Evolutionary conservation across 2,113 vertebrate species (phyloP).

Genomic region (Odocoileus virginianus): DNA sequence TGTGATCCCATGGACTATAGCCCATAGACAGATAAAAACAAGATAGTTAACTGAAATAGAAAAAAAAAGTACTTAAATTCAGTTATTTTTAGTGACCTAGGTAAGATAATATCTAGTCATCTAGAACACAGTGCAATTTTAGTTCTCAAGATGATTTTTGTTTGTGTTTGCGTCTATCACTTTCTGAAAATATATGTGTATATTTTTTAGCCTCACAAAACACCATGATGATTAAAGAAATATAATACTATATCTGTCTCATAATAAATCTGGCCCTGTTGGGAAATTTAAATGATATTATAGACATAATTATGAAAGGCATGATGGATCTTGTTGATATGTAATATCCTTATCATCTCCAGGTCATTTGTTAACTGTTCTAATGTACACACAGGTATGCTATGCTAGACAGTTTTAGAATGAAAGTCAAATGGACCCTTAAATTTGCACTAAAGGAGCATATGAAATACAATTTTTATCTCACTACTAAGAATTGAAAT

Average conservation of each 20-base stretch:
- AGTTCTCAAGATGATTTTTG: neutral
- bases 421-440: neutral
- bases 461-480: neutral
- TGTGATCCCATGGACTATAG: neutral
- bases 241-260: neutral
- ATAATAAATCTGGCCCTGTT: neutral
- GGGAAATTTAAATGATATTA: neutral
- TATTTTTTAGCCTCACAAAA: neutral
- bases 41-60: neutral
- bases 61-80: neutral
- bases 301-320: neutral
- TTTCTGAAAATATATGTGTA: neutral
- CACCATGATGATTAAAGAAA: neutral
- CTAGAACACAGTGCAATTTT: neutral
- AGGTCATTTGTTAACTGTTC: neutral
- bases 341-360: neutral
- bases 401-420: neutral
- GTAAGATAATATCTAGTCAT: neutral
- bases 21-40: neutral
- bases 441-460: neutral
- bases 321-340: neutral
- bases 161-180: neutral
- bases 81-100: neutral
- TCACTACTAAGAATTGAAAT: neutral
- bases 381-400: neutral